Conservation (phyloP, 2,113 vertebrate genomes). For the Lota lota region DNA sequence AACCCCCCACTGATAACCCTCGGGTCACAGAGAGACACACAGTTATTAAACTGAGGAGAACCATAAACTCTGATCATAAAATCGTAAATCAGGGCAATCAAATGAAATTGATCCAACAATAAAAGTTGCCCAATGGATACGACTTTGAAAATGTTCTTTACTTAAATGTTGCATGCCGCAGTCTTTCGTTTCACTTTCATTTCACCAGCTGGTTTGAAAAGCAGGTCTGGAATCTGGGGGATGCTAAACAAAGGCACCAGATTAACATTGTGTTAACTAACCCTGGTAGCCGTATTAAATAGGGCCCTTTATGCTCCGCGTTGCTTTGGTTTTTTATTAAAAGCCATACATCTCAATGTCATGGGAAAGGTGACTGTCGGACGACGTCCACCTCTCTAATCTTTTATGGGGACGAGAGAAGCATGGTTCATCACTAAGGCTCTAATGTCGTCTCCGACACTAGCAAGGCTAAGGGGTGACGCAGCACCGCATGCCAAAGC, state of each 20-base stretch:
- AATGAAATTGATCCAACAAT: slow-evolving; percentile 38
- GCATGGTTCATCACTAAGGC: too few relatives aligned
- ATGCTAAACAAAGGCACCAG: slow-evolving; percentile 46
- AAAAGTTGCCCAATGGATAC: slow-evolving; percentile 23
- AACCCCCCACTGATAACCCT: slow-evolving; percentile 52
- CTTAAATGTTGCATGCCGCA: slow-evolving; percentile 49
- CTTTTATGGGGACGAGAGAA: too few relatives aligned
- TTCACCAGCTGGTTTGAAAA: too few relatives aligned
- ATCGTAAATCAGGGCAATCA: slow-evolving; percentile 51
- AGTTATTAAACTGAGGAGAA: slow-evolving; percentile 46
- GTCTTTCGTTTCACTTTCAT: slow-evolving; percentile 37
- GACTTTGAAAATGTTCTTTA: slow-evolving; percentile 34
- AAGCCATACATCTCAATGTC: slow-evolving; percentile 62
- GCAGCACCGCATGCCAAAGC: too few relatives aligned
- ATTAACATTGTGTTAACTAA: too few relatives aligned
- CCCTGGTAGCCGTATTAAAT: slow-evolving; percentile 51
- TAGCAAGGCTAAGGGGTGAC: too few relatives aligned
- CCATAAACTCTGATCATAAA: slow-evolving; percentile 62
- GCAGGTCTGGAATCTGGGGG: slow-evolving; percentile 36
- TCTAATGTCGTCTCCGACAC: too few relatives aligned
- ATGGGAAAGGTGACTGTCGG: slow-evolving; percentile 38
- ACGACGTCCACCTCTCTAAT: slow-evolving; percentile 22
- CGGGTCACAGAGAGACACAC: slow-evolving; percentile 42
- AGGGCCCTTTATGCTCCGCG: slow-evolving; percentile 46
- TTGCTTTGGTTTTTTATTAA: slow-evolving; percentile 70